Evolutionary conservation across 2,797 vertebrate species (phyloP).

Genomic region (Sparidentex hasta): DNA sequence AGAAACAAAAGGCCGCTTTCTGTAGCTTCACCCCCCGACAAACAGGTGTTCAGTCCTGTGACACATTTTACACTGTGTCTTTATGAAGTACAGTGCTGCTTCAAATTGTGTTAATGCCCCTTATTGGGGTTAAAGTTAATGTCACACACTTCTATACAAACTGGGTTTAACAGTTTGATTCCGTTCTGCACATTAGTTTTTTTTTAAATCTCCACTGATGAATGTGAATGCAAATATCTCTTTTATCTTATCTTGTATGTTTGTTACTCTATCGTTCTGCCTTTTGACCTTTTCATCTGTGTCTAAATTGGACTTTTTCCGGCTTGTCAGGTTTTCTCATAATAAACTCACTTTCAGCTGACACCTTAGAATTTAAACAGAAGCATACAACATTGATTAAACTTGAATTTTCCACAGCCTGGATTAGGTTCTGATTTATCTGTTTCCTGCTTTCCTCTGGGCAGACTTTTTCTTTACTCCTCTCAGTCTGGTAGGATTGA

Average conservation of each 20-base stretch:
- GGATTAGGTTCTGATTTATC: too few relatives aligned
- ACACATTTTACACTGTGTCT: neutral
- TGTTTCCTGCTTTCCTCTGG: too few relatives aligned
- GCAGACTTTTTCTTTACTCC: too few relatives aligned
- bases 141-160: neutral
- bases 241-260: neutral
- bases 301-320: neutral
- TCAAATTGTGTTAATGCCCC: neutral
- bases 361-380: too few relatives aligned
- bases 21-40: too few relatives aligned
- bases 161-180: constrained; percentile 15
- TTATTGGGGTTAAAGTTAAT: neutral
- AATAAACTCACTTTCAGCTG: too few relatives aligned
- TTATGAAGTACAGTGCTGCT: neutral
- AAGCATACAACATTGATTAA: too few relatives aligned
- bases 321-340: too few relatives aligned
- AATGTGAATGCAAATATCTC: neutral
- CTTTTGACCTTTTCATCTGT: neutral
- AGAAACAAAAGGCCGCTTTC: neutral
- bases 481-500: too few relatives aligned
- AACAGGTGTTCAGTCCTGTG: neutral
- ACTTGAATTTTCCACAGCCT: too few relatives aligned
- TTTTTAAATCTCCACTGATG: neutral
- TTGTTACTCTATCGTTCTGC: neutral
- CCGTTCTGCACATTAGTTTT: neutral